Conservation (phyloP, 2,113 vertebrate genomes). For the Macheiramphus alcinus region DNA sequence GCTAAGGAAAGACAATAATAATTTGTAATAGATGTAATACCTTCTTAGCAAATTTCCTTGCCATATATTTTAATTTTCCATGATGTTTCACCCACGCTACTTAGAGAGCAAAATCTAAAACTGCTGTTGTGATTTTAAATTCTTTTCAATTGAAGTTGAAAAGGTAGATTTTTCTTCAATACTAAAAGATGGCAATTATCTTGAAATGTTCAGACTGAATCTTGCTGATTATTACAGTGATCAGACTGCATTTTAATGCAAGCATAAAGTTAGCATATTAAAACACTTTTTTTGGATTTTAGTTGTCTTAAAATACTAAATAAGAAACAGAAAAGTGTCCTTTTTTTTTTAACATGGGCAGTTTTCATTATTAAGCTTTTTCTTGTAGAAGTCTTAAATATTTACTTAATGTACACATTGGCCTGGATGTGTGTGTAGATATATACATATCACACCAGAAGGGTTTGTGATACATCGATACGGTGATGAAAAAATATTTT, state of each 20-base stretch:
- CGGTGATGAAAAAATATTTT: not conserved
- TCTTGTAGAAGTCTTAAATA: not conserved
- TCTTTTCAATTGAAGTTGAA: conserved; percentile 37
- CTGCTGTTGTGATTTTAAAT: conserved; percentile 49
- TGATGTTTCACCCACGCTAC: conserved; percentile 2
- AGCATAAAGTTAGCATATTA: conserved; percentile 9
- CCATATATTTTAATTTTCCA: conserved; percentile 26
- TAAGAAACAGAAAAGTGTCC: not conserved
- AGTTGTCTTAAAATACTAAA: not conserved
- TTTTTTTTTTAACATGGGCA: not conserved
- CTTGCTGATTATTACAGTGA: conserved; percentile 32
- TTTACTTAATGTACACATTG: not conserved
- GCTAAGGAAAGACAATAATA: not conserved
- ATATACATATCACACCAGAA: not conserved
- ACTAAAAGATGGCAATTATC: conserved; percentile 36
- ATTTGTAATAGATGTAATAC: conserved; percentile 30
- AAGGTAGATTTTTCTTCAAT: conserved; percentile 30
- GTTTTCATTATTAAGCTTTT: not conserved
- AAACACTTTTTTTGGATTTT: not conserved
- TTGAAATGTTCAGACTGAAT: conserved; percentile 37
- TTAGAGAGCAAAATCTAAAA: conserved; percentile 35
- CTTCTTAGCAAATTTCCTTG: conserved; percentile 32
- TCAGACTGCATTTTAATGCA: conserved; percentile 35
- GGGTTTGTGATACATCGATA: not conserved
- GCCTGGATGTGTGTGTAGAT: not conserved